Evolutionary conservation across 2,797 vertebrate genomes (phyloP), one percentile per base, ranked within the genome.

Genomic region (Pipistrellus kuhlii): DNA sequence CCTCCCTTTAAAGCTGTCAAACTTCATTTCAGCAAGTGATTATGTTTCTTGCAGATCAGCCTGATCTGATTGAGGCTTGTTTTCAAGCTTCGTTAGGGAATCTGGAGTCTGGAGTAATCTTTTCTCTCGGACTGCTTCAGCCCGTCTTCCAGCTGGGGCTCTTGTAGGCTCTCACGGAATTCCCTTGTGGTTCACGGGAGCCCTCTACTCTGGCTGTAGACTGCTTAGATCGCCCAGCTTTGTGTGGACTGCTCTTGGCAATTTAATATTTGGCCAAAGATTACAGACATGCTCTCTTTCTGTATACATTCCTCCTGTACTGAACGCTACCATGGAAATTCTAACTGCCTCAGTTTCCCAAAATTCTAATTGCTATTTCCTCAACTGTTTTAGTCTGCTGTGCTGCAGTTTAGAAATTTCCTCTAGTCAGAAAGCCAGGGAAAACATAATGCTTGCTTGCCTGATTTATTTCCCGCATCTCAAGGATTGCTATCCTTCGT

Each of bases 21-120:
- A 62, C 80, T 64, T 94, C 62, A 75, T 59, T 91, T 93, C 80
- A 75, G 80, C 73, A 85, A 72, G 66, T 87, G 46, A 18, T 59
- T 92, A 51, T 23, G 8, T 81, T 76, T 88, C 73, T 90, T 85
- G 41, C 32, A 82, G 30, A 72, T 78, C 38, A 73, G 25, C 41
- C 55, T 86, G 89, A 53, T 71, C 8, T 53, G 83, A 84, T 57
- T 0, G 9, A 76, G n/a, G 38, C 35, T 86, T 90, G 27, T 80
- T 91, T 85, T 80, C 35, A 80, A 86, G 30, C 23, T n/a, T 27
- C 41, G 14, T 32, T 73, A 92, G 48, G 14, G 32, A 86, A 9
- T 59, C 55, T 69, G 46, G n/a, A 86, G 13, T 59, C 57, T 69
- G 46, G n/a, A 83, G 59, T 44, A 92, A 41, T 72, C 57, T 72